phyloP scores from a whole-genome alignment of 1,140 invertebrate species.

The Armadillidium nasatum region DNA sequence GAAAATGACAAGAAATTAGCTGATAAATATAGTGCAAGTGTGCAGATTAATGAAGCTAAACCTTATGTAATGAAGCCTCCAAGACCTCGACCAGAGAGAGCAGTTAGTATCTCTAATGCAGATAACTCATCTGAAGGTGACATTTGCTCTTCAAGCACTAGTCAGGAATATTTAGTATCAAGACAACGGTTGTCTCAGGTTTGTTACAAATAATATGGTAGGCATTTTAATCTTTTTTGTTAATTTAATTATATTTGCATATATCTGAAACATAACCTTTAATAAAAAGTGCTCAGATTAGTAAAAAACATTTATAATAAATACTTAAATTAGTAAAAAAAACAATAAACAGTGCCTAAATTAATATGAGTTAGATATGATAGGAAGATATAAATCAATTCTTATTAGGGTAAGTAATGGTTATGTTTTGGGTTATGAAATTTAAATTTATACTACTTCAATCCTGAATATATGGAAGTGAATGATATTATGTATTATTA shows the following conservation, averaged over 20 bases:
- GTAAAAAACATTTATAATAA: no score
- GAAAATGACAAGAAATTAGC: not conserved
- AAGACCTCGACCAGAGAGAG: not conserved
- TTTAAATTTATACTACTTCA: no score
- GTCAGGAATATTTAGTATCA: not conserved
- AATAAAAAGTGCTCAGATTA: no score
- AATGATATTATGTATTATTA: no score
- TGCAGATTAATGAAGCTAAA: not conserved
- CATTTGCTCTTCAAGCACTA: not conserved
- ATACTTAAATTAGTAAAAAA: no score
- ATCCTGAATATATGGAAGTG: no score
- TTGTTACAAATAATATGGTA: not conserved
- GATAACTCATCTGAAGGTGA: not conserved
- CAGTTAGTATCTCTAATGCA: not conserved
- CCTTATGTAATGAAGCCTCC: conserved; percentile 11
- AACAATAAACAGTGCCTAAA: no score
- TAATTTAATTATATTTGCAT: not conserved
- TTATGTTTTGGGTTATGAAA: no score
- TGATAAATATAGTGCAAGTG: conserved; percentile 3
- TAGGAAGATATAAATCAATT: no score
- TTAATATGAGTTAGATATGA: no score
- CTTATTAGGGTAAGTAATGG: no score
- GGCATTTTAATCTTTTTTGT: not conserved
- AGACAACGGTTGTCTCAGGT: not conserved
- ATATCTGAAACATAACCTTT: no score